These are phyloP conservation scores for Nemotelus pantherinus DNA, from an alignment of 2,888 invertebrate species.

Conservation along the genomic window DNA sequence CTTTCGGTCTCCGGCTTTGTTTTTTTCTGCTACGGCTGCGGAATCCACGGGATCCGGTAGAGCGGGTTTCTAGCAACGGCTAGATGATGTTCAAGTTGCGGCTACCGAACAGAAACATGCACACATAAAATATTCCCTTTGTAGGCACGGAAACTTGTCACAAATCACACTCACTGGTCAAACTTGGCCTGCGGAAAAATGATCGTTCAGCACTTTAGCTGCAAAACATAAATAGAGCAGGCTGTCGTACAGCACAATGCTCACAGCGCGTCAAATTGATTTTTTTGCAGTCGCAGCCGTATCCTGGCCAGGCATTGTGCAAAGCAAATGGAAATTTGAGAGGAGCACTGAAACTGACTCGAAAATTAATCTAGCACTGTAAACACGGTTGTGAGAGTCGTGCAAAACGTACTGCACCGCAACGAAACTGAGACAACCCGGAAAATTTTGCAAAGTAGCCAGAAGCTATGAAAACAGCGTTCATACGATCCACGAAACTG, in stretches of 20 bases:
- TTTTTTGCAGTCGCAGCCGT: background rate
- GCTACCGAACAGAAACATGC: slow-evolving; percentile 35
- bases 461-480: no score
- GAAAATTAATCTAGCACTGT: no score
- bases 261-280: slow-evolving; percentile 19
- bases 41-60: slow-evolving; percentile 28
- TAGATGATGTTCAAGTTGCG: slow-evolving; percentile 19
- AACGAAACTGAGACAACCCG: no score
- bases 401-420: no score
- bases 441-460: no score
- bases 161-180: background rate
- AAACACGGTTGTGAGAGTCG: no score
- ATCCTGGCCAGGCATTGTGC: slow-evolving; percentile 27
- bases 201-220: background rate
- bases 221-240: background rate
- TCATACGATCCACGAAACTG: no score
- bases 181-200: background rate
- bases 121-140: slow-evolving; percentile 26
- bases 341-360: no score
- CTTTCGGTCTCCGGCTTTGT: slow-evolving; percentile 14
- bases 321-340: slow-evolving; percentile 3
- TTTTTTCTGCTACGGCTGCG: slow-evolving; percentile 18
- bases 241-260: slow-evolving; percentile 2
- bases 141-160: background rate
- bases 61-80: slow-evolving; percentile 33